Evolutionary conservation across 2,888 invertebrate species (phyloP).

Genomic region (Mesorhabditis sp.): DNA sequence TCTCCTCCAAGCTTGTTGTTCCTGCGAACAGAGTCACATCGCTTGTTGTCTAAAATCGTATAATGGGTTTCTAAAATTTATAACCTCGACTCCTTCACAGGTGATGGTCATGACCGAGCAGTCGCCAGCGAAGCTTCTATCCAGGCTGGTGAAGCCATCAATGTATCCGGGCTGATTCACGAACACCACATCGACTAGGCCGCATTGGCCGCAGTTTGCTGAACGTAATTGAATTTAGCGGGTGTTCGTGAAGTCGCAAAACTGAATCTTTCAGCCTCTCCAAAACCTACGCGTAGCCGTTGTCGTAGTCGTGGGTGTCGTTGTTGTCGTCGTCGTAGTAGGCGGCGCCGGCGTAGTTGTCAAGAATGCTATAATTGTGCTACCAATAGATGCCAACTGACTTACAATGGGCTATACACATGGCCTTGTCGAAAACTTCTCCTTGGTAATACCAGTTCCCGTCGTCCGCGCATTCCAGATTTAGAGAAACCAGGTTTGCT

Average conservation of each 20-base stretch:
- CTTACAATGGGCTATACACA: neutral
- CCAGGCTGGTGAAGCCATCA: neutral
- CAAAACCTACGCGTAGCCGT: neutral
- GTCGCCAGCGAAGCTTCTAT: neutral
- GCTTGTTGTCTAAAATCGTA: too few relatives aligned
- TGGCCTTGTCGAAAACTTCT: neutral
- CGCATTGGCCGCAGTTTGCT: neutral
- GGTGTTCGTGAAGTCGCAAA: neutral
- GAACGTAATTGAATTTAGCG: neutral
- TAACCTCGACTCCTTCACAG: neutral
- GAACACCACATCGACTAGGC: neutral
- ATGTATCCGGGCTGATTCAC: neutral
- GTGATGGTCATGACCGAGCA: conserved; percentile 3
- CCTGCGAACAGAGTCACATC: neutral
- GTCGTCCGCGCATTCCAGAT: neutral
- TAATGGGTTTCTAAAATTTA: neutral
- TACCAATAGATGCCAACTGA: too few relatives aligned
- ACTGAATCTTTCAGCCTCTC: too few relatives aligned
- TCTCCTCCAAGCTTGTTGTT: neutral
- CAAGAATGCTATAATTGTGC: too few relatives aligned
- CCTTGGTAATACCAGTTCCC: neutral
- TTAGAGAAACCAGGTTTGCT: neutral
- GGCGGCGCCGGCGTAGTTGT: neutral
- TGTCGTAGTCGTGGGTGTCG: neutral
- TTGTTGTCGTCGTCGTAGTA: neutral